Evolutionary conservation across 2,113 vertebrate genomes (phyloP), one percentile per base, ranked within the genome.

Genomic region (Panthera tigris): DNA sequence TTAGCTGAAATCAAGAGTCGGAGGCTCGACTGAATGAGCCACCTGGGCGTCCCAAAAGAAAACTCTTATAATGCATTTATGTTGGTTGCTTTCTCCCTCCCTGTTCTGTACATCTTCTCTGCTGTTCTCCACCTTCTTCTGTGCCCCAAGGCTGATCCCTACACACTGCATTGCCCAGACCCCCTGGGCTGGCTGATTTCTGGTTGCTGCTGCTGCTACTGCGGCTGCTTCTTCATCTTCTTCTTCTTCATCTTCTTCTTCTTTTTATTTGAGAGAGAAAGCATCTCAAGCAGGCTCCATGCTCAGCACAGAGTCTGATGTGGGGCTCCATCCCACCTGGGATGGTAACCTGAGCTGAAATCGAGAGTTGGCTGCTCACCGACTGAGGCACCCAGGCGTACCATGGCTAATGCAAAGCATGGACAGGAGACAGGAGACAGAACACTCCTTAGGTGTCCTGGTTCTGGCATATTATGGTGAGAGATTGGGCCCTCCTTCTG

Each of bases 121-220:
- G 9, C 23, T 31, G 27, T 45, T 69, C 45, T 61, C 4, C 39
- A 25, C 19, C 21, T 19, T 89, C 29, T 71, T 68, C 78, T 86
- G 6, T 55, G 41, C 8, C 50, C 29, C 33, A 66, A 21, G 45
- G 57, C 16, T 82, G n/a, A 78, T 31, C 10, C 50, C 50, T 15
- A 45, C 6, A 3, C 25, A 48, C 1, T 31, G 2, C 2, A 52
- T 19, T 8, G 4, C 18, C n/a, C 52, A 45, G 29, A 39, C 11
- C 81, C 13, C 45, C 25, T 25, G 18, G 41, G 29, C 2, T 31
- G 68, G 10, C 83, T 87, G 16, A 21, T 68, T 79, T 93, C 45
- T 39, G 29, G 41, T 73, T 41, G 39, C 10, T 48, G 68, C 39
- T 86, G 57, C 57, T 7, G 57, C 55, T 61, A 21, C 21, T 3